phyloP scores from a whole-genome alignment of 2,797 vertebrate genomes.

The Lerista edwardsae region DNA sequence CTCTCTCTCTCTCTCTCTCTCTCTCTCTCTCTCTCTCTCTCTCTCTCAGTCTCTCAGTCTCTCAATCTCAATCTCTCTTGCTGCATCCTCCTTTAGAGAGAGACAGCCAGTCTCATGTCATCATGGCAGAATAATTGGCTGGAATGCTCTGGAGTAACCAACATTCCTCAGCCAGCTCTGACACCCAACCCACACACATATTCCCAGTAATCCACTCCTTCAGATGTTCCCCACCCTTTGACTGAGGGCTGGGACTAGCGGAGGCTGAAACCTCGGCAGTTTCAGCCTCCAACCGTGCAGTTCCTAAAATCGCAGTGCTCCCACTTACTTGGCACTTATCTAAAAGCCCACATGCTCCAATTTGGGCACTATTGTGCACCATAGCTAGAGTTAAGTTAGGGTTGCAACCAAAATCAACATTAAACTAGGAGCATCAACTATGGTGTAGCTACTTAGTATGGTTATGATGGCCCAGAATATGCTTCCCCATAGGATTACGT shows the following conservation, averaged over 20 bases:
- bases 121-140: not conserved
- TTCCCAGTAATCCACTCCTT: too few relatives aligned
- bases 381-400: not conserved
- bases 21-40: too few relatives aligned
- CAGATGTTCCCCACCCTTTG: not conserved
- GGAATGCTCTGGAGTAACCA: not conserved
- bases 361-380: too few relatives aligned
- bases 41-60: too few relatives aligned
- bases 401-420: not conserved
- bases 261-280: not conserved
- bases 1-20: too few relatives aligned
- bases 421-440: not conserved
- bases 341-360: not conserved
- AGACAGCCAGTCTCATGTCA: too few relatives aligned
- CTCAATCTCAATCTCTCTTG: too few relatives aligned
- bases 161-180: not conserved
- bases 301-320: not conserved
- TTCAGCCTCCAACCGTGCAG: not conserved
- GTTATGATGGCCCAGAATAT: not conserved
- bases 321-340: not conserved
- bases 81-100: not conserved
- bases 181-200: not conserved
- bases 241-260: too few relatives aligned
- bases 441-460: not conserved
- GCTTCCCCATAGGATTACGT: not conserved